Evolutionary conservation across 2,797 vertebrate species (phyloP), one percentile per base, ranked within the genome.

Genomic region (Bradypus variegatus): DNA sequence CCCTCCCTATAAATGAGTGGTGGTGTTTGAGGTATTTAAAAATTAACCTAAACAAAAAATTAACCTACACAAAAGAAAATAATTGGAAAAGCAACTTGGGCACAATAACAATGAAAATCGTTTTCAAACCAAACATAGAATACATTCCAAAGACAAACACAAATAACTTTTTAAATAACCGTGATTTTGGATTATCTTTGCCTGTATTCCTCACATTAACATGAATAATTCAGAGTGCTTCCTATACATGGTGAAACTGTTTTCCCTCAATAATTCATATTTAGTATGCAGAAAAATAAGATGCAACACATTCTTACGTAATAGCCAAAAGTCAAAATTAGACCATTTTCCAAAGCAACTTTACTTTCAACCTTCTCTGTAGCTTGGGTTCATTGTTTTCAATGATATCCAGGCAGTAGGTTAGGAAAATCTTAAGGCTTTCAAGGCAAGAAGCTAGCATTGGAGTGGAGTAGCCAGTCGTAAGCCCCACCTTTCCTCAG

Each of bases 41-140:
- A 33, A 65, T 89, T 89, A 91, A 94, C 94, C 95, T 79, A 93
- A 94, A 93, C 33, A 69, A 78, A 95, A 96, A 94, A 96, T 94
- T 95, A 95, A 93, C 90, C 83, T 79, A 93, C 94, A 93, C 33
- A 69, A 90, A 94, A 92, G 86, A 91, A 93, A 95, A 94, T 81
- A 93, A 93, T 90, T 85, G 91, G 86, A 89, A 94, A 91, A 89
- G 72, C 89, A 95, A 83, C 67, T 93, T 93, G 91, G 92, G 88
- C 80, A 82, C 80, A 91, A 55, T 58, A 93, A 89, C 82, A 82
- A 88, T 79, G 77, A 76, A 90, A 93, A 91, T 88, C 45, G 77
- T 90, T 90, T 91, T 88, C 64, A 91, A 86, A 62, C 58, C 69
- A 85, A 86, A 94, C 48, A n/a, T 48, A 60, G 55, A 92, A 70